These are phyloP conservation scores for Hassar affinis DNA, from an alignment of 2,113 vertebrate species.

Conservation along the genomic window DNA sequence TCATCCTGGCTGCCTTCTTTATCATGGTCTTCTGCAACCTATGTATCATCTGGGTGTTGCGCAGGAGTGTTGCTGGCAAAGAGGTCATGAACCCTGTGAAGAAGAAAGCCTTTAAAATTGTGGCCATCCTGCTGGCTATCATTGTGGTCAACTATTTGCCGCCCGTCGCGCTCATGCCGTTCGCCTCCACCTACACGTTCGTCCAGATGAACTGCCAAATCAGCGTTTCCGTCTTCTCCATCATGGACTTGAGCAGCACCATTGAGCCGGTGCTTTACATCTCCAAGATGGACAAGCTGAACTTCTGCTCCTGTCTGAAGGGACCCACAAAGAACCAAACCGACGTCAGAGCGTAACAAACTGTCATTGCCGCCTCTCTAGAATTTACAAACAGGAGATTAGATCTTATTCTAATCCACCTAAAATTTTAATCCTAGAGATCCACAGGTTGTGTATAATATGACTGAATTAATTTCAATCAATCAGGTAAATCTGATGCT, in stretches of 20 bases:
- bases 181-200: constrained; percentile 60
- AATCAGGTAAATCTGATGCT: background rate
- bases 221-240: constrained; percentile 60
- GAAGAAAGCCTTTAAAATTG: constrained; percentile 71
- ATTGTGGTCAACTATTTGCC: constrained; percentile 70
- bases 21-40: constrained; percentile 75
- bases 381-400: background rate
- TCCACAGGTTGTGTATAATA: background rate
- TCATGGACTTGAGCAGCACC: constrained; percentile 76
- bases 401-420: background rate
- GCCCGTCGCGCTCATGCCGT: constrained; percentile 69
- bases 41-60: constrained; percentile 71
- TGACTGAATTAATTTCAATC: background rate
- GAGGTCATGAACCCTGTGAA: constrained; percentile 73
- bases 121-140: constrained; percentile 68
- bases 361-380: too few relatives aligned
- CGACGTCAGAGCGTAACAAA: constrained; percentile 42
- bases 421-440: background rate
- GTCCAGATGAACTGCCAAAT: constrained; percentile 64
- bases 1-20: constrained; percentile 68
- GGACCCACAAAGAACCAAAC: constrained; percentile 9
- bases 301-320: constrained; percentile 44
- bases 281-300: constrained; percentile 63
- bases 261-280: constrained; percentile 73
- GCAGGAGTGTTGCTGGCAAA: constrained; percentile 67